phyloP scores from a whole-genome alignment of 2,888 invertebrate species.

The Geotrupes spiniger region DNA sequence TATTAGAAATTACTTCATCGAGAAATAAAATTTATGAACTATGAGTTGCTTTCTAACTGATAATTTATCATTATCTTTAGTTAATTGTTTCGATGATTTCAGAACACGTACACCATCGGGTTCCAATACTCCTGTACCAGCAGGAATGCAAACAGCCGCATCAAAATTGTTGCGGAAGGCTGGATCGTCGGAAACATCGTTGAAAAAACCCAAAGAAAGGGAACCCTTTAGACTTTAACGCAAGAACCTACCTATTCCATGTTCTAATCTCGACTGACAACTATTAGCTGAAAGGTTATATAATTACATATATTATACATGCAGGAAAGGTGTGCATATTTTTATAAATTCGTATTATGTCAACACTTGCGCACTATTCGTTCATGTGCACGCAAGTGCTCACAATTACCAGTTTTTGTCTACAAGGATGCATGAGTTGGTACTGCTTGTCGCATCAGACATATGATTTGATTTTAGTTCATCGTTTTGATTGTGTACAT shows the following conservation, averaged over 20 bases:
- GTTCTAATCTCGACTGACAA: slow-evolving; percentile 39
- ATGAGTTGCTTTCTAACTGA: no score
- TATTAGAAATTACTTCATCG: no score
- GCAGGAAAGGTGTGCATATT: slow-evolving; percentile 47
- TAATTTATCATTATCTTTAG: no score
- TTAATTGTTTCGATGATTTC: slow-evolving; percentile 20
- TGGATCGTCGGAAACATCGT: slow-evolving; percentile 64
- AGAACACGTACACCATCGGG: slow-evolving; percentile 77
- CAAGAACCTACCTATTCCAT: slow-evolving; percentile 4
- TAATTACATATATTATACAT: no score
- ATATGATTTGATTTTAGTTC: not conserved
- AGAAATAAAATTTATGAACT: no score
- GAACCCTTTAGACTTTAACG: slow-evolving; percentile 73
- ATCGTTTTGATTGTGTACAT: not conserved
- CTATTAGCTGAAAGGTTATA: slow-evolving; percentile 28
- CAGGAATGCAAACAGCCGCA: slow-evolving; percentile 62
- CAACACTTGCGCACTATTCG: not conserved
- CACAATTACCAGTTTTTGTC: not conserved
- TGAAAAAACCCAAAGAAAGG: slow-evolving; percentile 51
- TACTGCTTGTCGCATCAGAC: not conserved
- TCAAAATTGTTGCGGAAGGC: slow-evolving; percentile 64
- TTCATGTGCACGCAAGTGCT: slow-evolving; percentile 1
- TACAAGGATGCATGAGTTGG: not conserved
- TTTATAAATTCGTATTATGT: slow-evolving; percentile 35
- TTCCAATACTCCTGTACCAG: slow-evolving; percentile 68